Evolutionary conservation across 2,113 vertebrate species (phyloP).

Genomic region (Oreochromis niloticus): DNA sequence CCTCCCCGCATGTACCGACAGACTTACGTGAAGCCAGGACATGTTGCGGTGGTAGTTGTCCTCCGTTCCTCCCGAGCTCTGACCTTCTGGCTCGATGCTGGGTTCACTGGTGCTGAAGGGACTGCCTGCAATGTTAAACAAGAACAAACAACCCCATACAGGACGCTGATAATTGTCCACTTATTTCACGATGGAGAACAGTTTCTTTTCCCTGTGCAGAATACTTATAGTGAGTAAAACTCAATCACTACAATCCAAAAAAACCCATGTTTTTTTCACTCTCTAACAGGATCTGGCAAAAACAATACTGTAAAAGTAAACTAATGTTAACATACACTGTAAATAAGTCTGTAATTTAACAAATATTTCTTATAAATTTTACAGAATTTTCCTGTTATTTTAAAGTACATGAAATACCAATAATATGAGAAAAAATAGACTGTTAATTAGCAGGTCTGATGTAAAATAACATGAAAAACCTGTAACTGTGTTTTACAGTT

Average conservation of each 20-base stretch:
- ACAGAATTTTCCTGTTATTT: neutral
- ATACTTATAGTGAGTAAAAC: neutral
- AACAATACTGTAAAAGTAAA: neutral
- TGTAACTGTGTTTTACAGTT: neutral
- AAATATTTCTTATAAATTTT: neutral
- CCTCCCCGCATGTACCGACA: neutral
- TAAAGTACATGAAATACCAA: neutral
- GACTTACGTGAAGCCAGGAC: constrained; percentile 95
- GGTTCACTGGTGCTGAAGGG: constrained; percentile 96
- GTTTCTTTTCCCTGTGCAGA: neutral
- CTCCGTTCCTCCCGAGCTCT: constrained; percentile 81
- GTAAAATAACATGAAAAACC: neutral
- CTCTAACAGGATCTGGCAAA: neutral
- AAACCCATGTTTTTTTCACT: neutral
- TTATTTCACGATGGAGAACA: neutral
- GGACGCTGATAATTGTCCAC: neutral
- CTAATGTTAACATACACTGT: neutral
- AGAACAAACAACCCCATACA: neutral
- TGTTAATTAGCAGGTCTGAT: neutral
- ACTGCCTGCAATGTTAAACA: constrained; percentile 75
- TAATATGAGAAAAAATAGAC: neutral
- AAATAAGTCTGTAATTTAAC: neutral
- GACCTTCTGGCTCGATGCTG: constrained; percentile 95
- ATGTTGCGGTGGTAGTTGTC: constrained; percentile 97
- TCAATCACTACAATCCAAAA: neutral